phyloP scores from a whole-genome alignment of 2,113 vertebrate genomes.

The Pterocles orientalis region DNA sequence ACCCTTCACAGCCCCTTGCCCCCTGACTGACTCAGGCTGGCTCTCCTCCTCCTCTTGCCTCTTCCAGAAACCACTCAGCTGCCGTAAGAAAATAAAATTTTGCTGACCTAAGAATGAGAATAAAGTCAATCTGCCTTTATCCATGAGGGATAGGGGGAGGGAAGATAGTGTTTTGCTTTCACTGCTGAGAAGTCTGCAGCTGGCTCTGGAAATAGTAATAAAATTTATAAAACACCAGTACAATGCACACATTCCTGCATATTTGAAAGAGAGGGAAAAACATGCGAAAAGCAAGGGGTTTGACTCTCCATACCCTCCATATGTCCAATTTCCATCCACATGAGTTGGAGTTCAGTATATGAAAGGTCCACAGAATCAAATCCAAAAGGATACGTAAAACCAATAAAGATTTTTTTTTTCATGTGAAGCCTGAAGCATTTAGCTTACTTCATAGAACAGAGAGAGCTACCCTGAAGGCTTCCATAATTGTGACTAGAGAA shows the following conservation, averaged over 20 bases:
- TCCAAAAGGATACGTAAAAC: slow-evolving; percentile 17
- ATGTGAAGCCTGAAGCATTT: slow-evolving; percentile 53
- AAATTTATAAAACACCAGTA: slow-evolving; percentile 26
- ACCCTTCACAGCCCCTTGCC: neutral
- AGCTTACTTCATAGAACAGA: slow-evolving; percentile 39
- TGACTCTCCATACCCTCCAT: neutral
- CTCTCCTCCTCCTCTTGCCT: neutral
- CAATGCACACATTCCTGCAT: slow-evolving; percentile 26
- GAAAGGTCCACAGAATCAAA: neutral
- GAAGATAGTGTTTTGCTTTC: neutral
- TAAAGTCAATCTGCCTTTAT: neutral
- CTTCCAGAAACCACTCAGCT: neutral
- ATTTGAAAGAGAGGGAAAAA: slow-evolving; percentile 22
- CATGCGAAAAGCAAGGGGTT: neutral
- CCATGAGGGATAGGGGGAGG: neutral
- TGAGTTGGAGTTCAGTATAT: slow-evolving; percentile 2
- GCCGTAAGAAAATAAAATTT: neutral
- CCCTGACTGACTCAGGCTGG: neutral
- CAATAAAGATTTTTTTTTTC: neutral
- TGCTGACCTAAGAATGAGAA: neutral
- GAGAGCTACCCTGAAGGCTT: slow-evolving; percentile 5
- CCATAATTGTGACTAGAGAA: slow-evolving; percentile 44
- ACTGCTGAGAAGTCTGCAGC: neutral
- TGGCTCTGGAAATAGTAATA: neutral
- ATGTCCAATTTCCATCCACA: slow-evolving; percentile 30